phyloP scores from a whole-genome alignment of 2,113 vertebrate species.

The Felis chaus region DNA sequence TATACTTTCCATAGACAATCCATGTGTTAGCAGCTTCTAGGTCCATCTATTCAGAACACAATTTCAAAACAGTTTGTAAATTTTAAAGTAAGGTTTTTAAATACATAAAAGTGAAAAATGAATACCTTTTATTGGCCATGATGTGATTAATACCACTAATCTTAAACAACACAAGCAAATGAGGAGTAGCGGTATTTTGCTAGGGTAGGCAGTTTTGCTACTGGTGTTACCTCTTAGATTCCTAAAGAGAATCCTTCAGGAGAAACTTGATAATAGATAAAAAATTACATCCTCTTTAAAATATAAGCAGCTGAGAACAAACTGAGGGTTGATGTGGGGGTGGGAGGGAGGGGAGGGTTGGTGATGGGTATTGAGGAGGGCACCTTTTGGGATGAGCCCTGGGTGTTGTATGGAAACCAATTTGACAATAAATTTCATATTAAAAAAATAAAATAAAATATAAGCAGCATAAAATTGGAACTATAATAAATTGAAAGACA shows the following conservation, averaged over 20 bases:
- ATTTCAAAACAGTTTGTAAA: constrained; percentile 6
- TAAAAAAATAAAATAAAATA: neutral
- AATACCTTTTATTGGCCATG: constrained; percentile 44
- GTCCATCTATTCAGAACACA: neutral
- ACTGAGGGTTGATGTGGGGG: no score
- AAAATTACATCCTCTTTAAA: neutral
- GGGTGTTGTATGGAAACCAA: no score
- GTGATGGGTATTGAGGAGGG: no score
- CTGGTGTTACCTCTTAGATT: constrained; percentile 48
- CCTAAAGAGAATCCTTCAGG: neutral
- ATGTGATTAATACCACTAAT: constrained; percentile 50
- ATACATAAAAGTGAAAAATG: constrained; percentile 57
- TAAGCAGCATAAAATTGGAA: neutral
- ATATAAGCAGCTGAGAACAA: neutral
- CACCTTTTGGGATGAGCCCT: no score
- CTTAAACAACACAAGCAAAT: constrained; percentile 48
- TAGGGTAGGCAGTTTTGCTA: constrained; percentile 36
- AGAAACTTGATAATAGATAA: neutral
- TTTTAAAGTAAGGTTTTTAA: constrained; percentile 38
- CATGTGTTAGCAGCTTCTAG: neutral
- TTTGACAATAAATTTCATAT: no score
- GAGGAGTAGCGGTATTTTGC: constrained; percentile 55
- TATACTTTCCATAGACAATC: neutral
- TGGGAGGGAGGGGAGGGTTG: no score
- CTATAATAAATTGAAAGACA: neutral